Evolutionary conservation across 2,888 invertebrate species (phyloP), one percentile per base, ranked within the genome.

Genomic region (Ceramica pisi): DNA sequence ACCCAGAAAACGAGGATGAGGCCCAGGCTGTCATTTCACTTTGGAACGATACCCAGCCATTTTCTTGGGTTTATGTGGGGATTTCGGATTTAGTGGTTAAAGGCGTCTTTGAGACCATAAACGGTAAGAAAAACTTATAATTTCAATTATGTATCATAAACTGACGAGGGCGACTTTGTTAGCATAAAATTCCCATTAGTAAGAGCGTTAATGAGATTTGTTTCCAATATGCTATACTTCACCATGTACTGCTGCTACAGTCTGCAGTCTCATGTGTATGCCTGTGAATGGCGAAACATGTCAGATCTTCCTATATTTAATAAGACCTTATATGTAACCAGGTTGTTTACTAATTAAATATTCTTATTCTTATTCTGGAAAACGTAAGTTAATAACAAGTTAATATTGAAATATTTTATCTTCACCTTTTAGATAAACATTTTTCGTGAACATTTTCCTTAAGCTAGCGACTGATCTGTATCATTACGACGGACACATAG

Each of bases 1-100:
- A 92, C 48, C 92, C 95, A 3, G 90, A 91, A n/a, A 88, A 51
- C 56, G 78, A 89, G 0, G 76, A 77, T 0, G 72, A 87, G 86
- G 71, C 75, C 92, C 26, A 94, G 90, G 93, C 35, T n/a, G 72
- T 73, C 14, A 12, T 73, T 26, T n/a, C 44, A 2, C 59, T 59
- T 53, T 73, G 72, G 72, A 73, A 59, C 7, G 7, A 38, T n/a
- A 75, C 75, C 38, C 72, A 75, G 35, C 38, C 67, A 16, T 73
- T 59, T 35, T 7, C 0, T 0, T 59, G 50, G 38, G 67, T 75
- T 9, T 31, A 46, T 59, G 57, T 73, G 21, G 72, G 2, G 75
- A 72, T 72, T 65, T 72, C 71, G 0, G 71, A 73, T 56, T 41
- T 72, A 44, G 12, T 72, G 1, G 71, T 72, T n/a, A 72, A 72